Evolutionary conservation across 2,888 invertebrate genomes (phyloP).

Genomic region (Plemyria rubiginata): DNA sequence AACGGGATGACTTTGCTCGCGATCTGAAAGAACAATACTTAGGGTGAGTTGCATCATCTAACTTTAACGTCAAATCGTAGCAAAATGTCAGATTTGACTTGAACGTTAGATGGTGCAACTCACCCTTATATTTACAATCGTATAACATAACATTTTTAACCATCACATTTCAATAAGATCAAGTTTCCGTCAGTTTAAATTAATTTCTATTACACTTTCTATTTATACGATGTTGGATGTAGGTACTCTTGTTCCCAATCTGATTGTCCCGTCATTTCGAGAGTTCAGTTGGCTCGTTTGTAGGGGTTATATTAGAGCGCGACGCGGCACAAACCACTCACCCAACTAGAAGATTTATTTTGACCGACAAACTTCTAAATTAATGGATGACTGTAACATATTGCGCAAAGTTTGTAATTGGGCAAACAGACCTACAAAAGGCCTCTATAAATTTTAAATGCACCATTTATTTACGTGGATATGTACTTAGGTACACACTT

Average conservation of each 20-base stretch:
- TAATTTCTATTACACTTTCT: too few relatives aligned
- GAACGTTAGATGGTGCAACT: too few relatives aligned
- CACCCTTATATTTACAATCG: background rate
- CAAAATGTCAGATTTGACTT: too few relatives aligned
- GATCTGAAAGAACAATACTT: background rate
- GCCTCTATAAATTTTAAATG: background rate
- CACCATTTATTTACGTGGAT: background rate
- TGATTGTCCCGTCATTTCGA: slow-evolving; percentile 1
- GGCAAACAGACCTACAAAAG: slow-evolving; percentile 19
- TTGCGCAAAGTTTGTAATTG: slow-evolving; percentile 30
- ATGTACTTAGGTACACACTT: too few relatives aligned
- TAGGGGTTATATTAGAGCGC: slow-evolving; percentile 3
- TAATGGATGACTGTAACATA: slow-evolving; percentile 29
- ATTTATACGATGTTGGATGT: background rate
- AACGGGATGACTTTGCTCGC: slow-evolving; percentile 1
- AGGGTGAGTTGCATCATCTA: too few relatives aligned
- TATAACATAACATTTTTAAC: too few relatives aligned
- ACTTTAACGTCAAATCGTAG: too few relatives aligned
- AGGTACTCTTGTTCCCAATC: background rate
- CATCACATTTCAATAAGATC: background rate
- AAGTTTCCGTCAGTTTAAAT: background rate
- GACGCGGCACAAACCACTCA: slow-evolving; percentile 20
- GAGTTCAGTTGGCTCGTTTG: slow-evolving; percentile 11
- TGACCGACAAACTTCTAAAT: slow-evolving; percentile 28
- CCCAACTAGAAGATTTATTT: slow-evolving; percentile 27